phyloP scores from a whole-genome alignment of 2,113 vertebrate species.

The Paralichthys olivaceus region DNA sequence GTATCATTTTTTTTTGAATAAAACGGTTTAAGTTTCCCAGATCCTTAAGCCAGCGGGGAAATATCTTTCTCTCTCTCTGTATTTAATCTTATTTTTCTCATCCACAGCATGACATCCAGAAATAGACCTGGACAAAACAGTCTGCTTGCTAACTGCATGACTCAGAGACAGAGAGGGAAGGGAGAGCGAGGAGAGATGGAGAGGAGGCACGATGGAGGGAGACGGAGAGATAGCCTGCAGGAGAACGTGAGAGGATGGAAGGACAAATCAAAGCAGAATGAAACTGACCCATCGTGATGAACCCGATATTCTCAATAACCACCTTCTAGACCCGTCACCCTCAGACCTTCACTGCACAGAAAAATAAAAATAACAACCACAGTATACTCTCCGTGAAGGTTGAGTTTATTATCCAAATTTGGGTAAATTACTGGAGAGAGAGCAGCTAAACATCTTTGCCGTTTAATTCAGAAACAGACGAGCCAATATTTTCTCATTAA shows the following conservation, averaged over 20 bases:
- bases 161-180: constrained; percentile 46
- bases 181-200: constrained; percentile 8
- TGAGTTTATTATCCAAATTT: constrained; percentile 67
- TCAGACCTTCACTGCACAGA: constrained; percentile 41
- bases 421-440: constrained; percentile 28
- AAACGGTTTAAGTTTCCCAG: constrained; percentile 68
- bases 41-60: constrained; percentile 64
- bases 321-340: constrained; percentile 50
- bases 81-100: constrained; percentile 73
- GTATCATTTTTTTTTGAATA: constrained; percentile 50
- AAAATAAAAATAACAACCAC: constrained; percentile 22
- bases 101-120: constrained; percentile 67
- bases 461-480: constrained; percentile 48
- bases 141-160: constrained; percentile 69
- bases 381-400: constrained; percentile 45
- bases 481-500: constrained; percentile 65
- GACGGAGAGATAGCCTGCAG: background rate
- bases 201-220: background rate
- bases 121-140: constrained; percentile 76
- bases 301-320: constrained; percentile 48
- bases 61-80: constrained; percentile 54
- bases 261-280: constrained; percentile 27
- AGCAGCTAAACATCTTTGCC: constrained; percentile 38
- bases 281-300: constrained; percentile 56
- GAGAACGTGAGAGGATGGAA: constrained; percentile 37